phyloP scores from a whole-genome alignment of 2,113 vertebrate genomes.

The Corvus hawaiiensis region DNA sequence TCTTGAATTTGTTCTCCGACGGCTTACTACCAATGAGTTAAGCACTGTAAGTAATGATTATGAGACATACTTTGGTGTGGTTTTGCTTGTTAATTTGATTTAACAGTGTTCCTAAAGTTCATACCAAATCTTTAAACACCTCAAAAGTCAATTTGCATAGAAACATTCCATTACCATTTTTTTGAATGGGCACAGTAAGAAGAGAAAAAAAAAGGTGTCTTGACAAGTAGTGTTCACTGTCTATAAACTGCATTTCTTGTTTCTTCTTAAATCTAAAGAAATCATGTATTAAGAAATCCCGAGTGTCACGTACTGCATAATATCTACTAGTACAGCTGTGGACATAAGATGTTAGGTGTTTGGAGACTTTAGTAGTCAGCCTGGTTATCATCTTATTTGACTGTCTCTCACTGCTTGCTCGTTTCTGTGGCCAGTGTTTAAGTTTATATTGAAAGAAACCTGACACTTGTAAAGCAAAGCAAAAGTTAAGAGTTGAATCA shows the following conservation, averaged over 20 bases:
- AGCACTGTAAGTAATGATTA: slow-evolving; percentile 73
- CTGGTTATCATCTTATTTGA: neutral
- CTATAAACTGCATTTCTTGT: neutral
- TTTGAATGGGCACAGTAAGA: neutral
- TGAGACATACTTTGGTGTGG: neutral
- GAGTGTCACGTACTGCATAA: neutral
- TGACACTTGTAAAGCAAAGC: neutral
- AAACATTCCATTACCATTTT: neutral
- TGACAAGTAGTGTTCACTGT: neutral
- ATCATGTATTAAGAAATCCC: neutral
- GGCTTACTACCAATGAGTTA: slow-evolving; percentile 78
- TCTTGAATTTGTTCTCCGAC: slow-evolving; percentile 81
- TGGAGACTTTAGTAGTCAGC: neutral
- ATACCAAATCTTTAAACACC: neutral
- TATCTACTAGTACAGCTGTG: neutral
- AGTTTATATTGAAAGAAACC: neutral
- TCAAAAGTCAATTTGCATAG: neutral
- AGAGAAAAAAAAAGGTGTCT: neutral
- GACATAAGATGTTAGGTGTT: neutral
- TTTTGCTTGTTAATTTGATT: neutral
- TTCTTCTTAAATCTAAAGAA: neutral
- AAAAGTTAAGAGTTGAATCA: neutral
- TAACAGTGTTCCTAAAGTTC: neutral
- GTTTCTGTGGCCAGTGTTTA: neutral
- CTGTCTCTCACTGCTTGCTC: neutral